These are phyloP conservation scores for Penaeus vannamei DNA, from an alignment of 1,140 invertebrate genomes.

Conservation along the genomic window DNA sequence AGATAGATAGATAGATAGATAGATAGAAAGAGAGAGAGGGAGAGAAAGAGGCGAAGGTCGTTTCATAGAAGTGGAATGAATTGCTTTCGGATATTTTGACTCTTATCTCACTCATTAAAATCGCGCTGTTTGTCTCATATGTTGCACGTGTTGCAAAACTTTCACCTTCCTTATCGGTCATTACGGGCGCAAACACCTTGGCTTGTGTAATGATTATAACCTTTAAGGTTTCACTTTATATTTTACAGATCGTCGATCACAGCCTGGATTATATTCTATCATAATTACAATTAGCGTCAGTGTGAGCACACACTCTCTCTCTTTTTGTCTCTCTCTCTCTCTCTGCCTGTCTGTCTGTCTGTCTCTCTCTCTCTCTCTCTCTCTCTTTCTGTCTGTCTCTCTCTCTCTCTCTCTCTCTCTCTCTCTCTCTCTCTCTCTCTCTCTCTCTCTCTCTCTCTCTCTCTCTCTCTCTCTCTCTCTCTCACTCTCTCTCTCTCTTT, in stretches of 20 bases:
- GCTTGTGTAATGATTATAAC: too few species aligned
- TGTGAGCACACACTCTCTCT: neutral
- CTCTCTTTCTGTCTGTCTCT: neutral
- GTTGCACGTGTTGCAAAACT: too few species aligned
- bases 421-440: too few species aligned
- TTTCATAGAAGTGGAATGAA: too few species aligned
- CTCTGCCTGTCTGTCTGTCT: neutral
- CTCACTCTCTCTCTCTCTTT: too few species aligned
- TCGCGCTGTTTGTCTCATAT: neutral
- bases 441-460: too few species aligned
- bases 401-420: neutral
- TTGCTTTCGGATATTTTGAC: neutral
- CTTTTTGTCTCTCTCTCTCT: conserved; percentile 25
- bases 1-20: too few species aligned
- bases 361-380: neutral
- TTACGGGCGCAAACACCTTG: too few species aligned
- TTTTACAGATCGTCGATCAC: too few species aligned
- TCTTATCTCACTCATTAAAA: neutral
- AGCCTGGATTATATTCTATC: neutral
- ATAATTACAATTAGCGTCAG: neutral
- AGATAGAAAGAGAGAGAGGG: conserved; percentile 1
- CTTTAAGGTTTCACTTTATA: too few species aligned
- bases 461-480: too few species aligned
- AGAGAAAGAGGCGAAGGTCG: neutral
- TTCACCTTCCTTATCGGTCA: too few species aligned